Percentiles rank a stretch among this genome's conserved stretches.
Evolutionary conservation across 1,140 invertebrate species (phyloP).

Genomic region (Leptinotarsa lineolata): DNA sequence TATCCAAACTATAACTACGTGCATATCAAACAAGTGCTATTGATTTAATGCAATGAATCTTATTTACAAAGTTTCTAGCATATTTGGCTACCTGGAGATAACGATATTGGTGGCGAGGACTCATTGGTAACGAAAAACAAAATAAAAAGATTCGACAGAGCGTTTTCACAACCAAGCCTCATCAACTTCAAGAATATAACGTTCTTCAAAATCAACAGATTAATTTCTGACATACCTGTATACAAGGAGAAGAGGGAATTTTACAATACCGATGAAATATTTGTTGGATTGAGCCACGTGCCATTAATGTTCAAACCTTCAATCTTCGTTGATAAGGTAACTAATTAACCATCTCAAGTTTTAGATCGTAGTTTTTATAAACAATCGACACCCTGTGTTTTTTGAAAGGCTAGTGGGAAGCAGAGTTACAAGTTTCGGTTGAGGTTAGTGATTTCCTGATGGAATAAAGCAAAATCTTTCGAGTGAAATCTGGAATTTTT

Average conservation of each 20-base stretch:
- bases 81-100: constrained; percentile 90
- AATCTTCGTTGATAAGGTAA: constrained; percentile 65
- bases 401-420: too few relatives aligned
- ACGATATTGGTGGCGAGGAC: constrained; percentile 91
- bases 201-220: constrained; percentile 72
- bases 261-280: constrained; percentile 65
- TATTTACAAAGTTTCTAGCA: constrained; percentile 59
- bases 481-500: too few relatives aligned
- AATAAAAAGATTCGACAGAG: constrained; percentile 75
- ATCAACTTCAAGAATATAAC: constrained; percentile 64
- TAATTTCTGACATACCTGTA: constrained; percentile 61
- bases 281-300: constrained; percentile 73
- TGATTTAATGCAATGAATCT: too few relatives aligned
- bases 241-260: constrained; percentile 62
- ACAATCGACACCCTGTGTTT: too few relatives aligned
- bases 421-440: too few relatives aligned
- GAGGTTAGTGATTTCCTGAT: too few relatives aligned
- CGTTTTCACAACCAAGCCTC: constrained; percentile 72
- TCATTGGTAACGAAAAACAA: constrained; percentile 75
- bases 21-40: too few relatives aligned
- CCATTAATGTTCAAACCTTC: constrained; percentile 68
- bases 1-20: too few relatives aligned
- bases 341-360: constrained; percentile 17
- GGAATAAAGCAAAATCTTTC: too few relatives aligned
- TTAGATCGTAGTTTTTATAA: too few relatives aligned